phyloP scores from a whole-genome alignment of 2,797 vertebrate species.

The Manis crassicaudata region DNA sequence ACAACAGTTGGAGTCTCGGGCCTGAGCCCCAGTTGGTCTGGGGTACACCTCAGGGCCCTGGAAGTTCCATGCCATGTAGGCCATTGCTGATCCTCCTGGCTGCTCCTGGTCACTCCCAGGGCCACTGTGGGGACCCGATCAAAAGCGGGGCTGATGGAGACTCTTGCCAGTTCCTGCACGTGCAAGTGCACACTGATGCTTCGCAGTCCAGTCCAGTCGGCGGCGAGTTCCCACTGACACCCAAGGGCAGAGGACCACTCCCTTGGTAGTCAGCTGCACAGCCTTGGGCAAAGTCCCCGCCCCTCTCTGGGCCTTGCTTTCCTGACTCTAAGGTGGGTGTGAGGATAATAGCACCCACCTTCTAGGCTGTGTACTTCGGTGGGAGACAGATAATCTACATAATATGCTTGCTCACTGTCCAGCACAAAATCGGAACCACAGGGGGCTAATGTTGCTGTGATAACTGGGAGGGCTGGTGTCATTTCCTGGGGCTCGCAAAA shows the following conservation, averaged over 20 bases:
- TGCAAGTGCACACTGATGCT: fast-evolving
- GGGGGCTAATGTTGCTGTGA: background rate
- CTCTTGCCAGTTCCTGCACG: fast-evolving
- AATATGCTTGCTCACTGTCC: background rate
- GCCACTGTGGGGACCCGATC: background rate
- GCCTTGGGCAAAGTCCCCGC: background rate
- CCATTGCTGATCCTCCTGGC: no score
- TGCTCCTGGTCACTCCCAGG: background rate
- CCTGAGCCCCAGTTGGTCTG: background rate
- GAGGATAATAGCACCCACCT: no score
- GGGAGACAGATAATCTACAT: background rate
- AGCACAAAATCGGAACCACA: background rate
- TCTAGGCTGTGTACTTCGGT: background rate
- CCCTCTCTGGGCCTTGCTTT: background rate
- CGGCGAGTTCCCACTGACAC: fast-evolving
- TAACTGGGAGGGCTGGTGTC: background rate
- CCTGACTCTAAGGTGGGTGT: background rate
- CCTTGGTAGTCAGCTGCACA: fast-evolving
- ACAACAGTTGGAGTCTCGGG: background rate
- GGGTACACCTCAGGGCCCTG: background rate
- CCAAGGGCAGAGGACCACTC: background rate
- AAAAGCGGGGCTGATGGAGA: fast-evolving
- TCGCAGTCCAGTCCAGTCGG: background rate
- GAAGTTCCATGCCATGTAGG: background rate
- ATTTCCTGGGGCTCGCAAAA: background rate